These are phyloP conservation scores for Amphipoea oculea DNA, from an alignment of 2,888 invertebrate species.

Conservation along the genomic window DNA sequence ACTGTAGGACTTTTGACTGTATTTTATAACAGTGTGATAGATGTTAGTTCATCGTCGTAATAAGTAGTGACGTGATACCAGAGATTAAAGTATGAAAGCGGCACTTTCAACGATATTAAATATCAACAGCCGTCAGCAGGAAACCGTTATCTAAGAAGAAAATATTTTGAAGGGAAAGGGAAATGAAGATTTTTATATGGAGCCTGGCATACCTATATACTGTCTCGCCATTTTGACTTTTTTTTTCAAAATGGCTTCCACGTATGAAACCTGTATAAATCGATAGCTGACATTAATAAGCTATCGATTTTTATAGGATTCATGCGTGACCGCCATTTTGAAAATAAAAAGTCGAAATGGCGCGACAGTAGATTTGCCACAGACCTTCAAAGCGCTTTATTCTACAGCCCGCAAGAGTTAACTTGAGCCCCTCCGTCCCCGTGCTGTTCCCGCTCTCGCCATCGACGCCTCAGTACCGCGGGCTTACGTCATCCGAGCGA, in stretches of 20 bases:
- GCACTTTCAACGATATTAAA: conserved; percentile 39
- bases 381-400: neutral
- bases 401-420: neutral
- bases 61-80: conserved; percentile 36
- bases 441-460: neutral
- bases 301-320: too few relatives aligned
- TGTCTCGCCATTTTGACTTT: neutral
- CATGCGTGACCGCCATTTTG: neutral
- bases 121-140: conserved; percentile 13
- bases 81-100: conserved; percentile 32
- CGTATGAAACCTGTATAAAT: too few relatives aligned
- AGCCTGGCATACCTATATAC: neutral
- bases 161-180: conserved; percentile 8
- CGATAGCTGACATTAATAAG: too few relatives aligned
- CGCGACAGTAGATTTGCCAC: neutral
- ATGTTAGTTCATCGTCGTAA: conserved; percentile 24
- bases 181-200: neutral
- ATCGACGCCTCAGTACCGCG: neutral
- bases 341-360: neutral
- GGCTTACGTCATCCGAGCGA: too few relatives aligned
- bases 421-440: neutral
- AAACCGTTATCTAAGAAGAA: conserved; percentile 1
- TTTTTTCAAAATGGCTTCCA: neutral
- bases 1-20: conserved; percentile 11
- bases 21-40: conserved; percentile 9